Conservation (phyloP, 2,797 vertebrate genomes). For the Cuculus canorus region DNA sequence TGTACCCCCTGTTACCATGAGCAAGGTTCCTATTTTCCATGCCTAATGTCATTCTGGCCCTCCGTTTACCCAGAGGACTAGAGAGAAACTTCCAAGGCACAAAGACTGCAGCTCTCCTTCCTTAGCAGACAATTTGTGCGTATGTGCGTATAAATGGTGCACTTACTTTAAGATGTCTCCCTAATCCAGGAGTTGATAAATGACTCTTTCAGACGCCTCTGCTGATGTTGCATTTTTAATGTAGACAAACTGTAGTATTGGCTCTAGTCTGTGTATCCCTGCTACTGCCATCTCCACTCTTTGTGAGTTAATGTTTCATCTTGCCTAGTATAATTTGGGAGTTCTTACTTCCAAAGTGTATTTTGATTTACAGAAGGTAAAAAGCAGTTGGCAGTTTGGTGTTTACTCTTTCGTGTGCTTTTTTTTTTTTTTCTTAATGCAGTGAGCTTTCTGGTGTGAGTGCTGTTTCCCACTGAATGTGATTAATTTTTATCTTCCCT, state of each 20-base stretch:
- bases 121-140: conserved; percentile 39
- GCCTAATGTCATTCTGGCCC: conserved; percentile 7
- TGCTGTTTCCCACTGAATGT: not conserved
- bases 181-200: conserved; percentile 54
- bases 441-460: not conserved
- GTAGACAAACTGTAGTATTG: conserved; percentile 27
- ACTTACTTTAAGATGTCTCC: conserved; percentile 57
- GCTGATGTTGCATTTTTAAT: conserved; percentile 68
- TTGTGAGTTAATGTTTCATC: conserved; percentile 24
- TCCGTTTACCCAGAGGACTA: conserved; percentile 10
- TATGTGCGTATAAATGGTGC: conserved; percentile 5
- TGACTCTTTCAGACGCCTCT: conserved; percentile 27
- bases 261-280: not conserved
- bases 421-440: not conserved
- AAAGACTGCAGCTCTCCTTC: not conserved
- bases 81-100: conserved; percentile 29
- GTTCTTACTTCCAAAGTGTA: conserved; percentile 36
- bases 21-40: conserved; percentile 44
- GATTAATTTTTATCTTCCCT: not conserved
- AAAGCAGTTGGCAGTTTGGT: conserved; percentile 41
- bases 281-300: not conserved
- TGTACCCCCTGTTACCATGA: conserved; percentile 27
- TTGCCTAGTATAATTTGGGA: conserved; percentile 9
- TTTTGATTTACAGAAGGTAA: conserved; percentile 54
- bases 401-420: conserved; percentile 11